Evolutionary conservation across 2,113 vertebrate genomes (phyloP).

Genomic region (Ictalurus punctatus): DNA sequence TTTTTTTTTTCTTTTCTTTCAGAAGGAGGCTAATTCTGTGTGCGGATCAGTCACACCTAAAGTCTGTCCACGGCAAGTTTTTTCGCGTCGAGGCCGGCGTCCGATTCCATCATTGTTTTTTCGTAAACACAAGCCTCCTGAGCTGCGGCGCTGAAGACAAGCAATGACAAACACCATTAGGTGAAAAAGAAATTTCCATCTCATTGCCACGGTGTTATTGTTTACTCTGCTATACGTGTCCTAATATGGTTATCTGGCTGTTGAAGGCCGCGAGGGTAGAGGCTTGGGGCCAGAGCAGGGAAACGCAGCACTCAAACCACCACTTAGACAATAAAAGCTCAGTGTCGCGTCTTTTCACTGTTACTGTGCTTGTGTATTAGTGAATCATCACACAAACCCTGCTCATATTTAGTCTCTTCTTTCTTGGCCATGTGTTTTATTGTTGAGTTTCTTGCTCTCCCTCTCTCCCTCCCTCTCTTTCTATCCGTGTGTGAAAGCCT

Average conservation of each 20-base stretch:
- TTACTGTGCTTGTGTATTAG: constrained; percentile 71
- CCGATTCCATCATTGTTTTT: constrained; percentile 69
- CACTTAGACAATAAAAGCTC: constrained; percentile 92
- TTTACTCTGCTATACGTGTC: constrained; percentile 94
- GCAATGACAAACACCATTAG: constrained; percentile 88
- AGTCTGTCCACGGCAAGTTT: constrained; percentile 65
- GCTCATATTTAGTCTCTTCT: background rate
- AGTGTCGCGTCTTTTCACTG: constrained; percentile 80
- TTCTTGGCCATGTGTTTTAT: constrained; percentile 1
- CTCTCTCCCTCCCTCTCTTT: constrained; percentile 42
- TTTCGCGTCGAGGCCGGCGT: constrained; percentile 66
- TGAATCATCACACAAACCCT: background rate
- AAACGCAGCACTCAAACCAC: constrained; percentile 79
- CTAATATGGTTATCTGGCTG: constrained; percentile 96
- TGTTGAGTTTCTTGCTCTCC: constrained; percentile 56
- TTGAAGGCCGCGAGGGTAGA: constrained; percentile 75
- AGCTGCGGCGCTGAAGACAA: constrained; percentile 61
- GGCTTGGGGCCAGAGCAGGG: constrained; percentile 77
- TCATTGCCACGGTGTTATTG: constrained; percentile 97
- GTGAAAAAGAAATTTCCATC: constrained; percentile 83
- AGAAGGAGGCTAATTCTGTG: constrained; percentile 60
- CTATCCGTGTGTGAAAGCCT: constrained; percentile 49
- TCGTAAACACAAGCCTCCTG: constrained; percentile 65
- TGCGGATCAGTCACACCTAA: constrained; percentile 60
- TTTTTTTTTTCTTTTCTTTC: background rate